These are phyloP conservation scores for Zoanthus gigantus DNA, from an alignment of 92 coral and sea anemone genomes.

Conservation along the genomic window DNA sequence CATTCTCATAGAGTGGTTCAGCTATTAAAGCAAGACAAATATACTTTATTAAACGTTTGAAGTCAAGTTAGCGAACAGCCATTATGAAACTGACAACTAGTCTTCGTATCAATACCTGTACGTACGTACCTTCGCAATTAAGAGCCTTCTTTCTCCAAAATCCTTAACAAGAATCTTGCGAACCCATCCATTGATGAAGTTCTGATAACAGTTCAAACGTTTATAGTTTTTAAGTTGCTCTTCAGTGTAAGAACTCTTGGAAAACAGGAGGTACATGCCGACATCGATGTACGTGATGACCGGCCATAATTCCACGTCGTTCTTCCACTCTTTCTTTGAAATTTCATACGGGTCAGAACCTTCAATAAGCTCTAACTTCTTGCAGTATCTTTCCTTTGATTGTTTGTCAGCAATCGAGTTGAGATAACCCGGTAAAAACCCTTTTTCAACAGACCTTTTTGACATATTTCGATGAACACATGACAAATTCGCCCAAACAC, in stretches of 20 bases:
- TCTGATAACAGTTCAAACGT: slow-evolving; percentile 64
- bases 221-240: slow-evolving; percentile 74
- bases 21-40: slow-evolving; percentile 4
- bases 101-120: neutral
- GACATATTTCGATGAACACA: slow-evolving; percentile 4
- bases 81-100: slow-evolving; percentile 11
- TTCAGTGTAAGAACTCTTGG: slow-evolving; percentile 65
- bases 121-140: slow-evolving; percentile 69
- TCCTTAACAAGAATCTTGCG: slow-evolving; percentile 52
- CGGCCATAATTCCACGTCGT: slow-evolving; percentile 58
- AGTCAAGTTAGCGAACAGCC: neutral
- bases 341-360: slow-evolving; percentile 61
- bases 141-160: slow-evolving; percentile 64
- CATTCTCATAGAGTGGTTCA: slow-evolving; percentile 37
- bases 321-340: slow-evolving; percentile 49
- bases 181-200: slow-evolving; percentile 72
- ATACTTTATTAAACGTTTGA: slow-evolving; percentile 15
- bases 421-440: slow-evolving; percentile 30
- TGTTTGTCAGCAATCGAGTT: slow-evolving; percentile 22
- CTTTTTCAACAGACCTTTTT: slow-evolving; percentile 29
- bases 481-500: slow-evolving; percentile 21
- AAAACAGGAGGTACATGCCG: slow-evolving; percentile 71
- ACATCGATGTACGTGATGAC: slow-evolving; percentile 58
- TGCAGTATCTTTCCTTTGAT: slow-evolving; percentile 22
- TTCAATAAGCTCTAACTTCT: slow-evolving; percentile 18